These are phyloP conservation scores for Coreius guichenoti DNA, from an alignment of 2,797 vertebrate genomes.

Conservation along the genomic window DNA sequence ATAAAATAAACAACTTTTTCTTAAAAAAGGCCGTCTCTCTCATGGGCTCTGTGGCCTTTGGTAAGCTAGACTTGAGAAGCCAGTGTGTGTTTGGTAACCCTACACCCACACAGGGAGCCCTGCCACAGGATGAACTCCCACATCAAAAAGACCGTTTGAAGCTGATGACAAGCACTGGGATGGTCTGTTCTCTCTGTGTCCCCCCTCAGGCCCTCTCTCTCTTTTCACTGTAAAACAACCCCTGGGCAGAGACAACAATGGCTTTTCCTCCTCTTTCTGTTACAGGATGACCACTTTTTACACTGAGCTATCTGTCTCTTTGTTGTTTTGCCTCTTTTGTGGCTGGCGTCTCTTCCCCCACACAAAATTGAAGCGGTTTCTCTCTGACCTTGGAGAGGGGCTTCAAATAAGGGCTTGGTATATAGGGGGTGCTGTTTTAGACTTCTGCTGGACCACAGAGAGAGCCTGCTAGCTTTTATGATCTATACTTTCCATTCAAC, in stretches of 20 bases:
- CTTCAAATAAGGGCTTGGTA: conserved; percentile 9
- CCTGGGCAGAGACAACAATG: conserved; percentile 72
- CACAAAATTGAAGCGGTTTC: conserved; percentile 44
- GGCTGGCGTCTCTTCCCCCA: conserved; percentile 43
- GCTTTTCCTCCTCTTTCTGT: conserved; percentile 67
- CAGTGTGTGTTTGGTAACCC: conserved; percentile 71
- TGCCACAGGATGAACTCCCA: conserved; percentile 69
- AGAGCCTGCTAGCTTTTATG: conserved; percentile 15
- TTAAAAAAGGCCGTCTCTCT: conserved; percentile 56
- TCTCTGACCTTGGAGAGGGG: conserved; percentile 3
- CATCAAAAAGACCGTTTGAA: conserved; percentile 79
- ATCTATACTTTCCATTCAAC: conserved; percentile 22
- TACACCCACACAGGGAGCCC: conserved; percentile 71
- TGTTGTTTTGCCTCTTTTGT: conserved; percentile 57
- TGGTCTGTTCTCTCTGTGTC: conserved; percentile 66
- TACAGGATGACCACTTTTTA: conserved; percentile 61
- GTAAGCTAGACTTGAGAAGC: conserved; percentile 55
- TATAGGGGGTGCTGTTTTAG: conserved; percentile 53
- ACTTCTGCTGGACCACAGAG: background rate
- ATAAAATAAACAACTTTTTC: conserved; percentile 63
- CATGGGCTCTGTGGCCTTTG: conserved; percentile 59
- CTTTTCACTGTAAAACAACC: conserved; percentile 72
- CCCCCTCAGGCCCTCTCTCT: conserved; percentile 61
- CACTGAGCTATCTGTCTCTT: conserved; percentile 60
- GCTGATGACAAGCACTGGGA: conserved; percentile 77